Percentiles rank a stretch among this genome's conserved stretches.
phyloP scores from a whole-genome alignment of 2,113 vertebrate species.

The Oncorhynchus tshawytscha region DNA sequence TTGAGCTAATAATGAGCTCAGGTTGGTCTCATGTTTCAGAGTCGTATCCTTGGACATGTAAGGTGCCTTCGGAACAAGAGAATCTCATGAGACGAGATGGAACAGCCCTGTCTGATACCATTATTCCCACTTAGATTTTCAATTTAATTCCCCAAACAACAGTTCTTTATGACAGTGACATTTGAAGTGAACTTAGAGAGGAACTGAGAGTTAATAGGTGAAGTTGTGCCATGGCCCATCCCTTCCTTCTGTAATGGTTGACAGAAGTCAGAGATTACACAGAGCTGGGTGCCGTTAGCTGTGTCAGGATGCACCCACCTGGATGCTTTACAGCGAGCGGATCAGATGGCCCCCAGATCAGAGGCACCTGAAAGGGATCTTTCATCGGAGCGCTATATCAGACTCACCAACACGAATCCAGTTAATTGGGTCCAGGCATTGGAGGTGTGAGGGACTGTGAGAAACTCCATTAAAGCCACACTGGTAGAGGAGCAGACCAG shows the following conservation, averaged over 20 bases:
- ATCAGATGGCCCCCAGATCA: conserved; percentile 16
- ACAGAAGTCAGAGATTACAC: background rate
- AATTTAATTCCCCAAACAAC: background rate
- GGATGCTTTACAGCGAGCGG: background rate
- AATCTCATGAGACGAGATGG: background rate
- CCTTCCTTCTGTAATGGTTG: background rate
- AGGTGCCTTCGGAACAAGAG: background rate
- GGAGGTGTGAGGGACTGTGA: background rate
- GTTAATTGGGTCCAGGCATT: conserved; percentile 19
- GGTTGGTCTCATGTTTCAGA: conserved; percentile 19
- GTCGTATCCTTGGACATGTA: background rate
- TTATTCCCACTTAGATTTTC: background rate
- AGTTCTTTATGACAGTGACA: background rate
- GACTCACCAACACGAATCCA: conserved; percentile 13
- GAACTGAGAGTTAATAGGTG: background rate
- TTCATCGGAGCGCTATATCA: conserved; percentile 23
- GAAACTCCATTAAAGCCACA: background rate
- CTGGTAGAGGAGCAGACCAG: background rate
- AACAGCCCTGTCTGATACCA: conserved; percentile 3
- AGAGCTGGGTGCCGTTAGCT: background rate
- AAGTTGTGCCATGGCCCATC: background rate
- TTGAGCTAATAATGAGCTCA: background rate
- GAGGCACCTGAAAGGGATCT: background rate
- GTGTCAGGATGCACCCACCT: background rate
- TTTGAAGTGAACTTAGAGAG: background rate